A percentile compares a stretch with the other conserved stretches of the same genome.
Conservation (phyloP, 2,797 vertebrate genomes). For the Sciurus carolinensis region DNA sequence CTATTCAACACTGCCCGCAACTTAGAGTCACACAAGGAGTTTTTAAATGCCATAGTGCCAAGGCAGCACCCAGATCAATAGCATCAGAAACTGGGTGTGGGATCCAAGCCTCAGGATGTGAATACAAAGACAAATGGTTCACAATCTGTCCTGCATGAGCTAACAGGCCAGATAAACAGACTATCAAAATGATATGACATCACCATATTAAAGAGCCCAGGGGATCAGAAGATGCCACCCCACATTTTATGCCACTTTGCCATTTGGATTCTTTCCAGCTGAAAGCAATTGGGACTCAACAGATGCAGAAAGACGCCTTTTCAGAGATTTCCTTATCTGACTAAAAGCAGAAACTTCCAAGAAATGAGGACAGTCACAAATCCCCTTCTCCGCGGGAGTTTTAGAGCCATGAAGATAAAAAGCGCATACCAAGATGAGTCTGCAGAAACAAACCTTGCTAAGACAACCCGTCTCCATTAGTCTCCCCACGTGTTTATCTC, state of each 20-base stretch:
- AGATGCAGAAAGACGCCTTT: conserved; percentile 23
- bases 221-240: not conserved
- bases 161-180: conserved; percentile 17
- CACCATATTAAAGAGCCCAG: not conserved
- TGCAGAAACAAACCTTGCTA: conserved; percentile 41
- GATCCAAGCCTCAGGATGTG: not conserved
- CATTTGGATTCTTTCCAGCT: conserved; percentile 34
- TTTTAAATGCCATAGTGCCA: not conserved
- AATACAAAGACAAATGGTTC: conserved; percentile 15
- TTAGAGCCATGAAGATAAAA: conserved; percentile 29
- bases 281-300: conserved; percentile 42
- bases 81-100: not conserved
- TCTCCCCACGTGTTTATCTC: not conserved
- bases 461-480: not conserved
- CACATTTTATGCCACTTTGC: not conserved
- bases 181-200: not conserved
- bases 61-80: not conserved
- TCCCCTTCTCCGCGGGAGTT: conserved; percentile 6
- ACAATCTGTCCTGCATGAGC: not conserved
- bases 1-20: not conserved
- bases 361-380: conserved; percentile 49
- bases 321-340: conserved; percentile 61
- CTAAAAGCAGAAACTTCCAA: conserved; percentile 69
- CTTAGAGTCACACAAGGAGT: not conserved
- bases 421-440: not conserved